Conservation (phyloP, 2,797 vertebrate species). For the Crocodylus rhombifer region DNA sequence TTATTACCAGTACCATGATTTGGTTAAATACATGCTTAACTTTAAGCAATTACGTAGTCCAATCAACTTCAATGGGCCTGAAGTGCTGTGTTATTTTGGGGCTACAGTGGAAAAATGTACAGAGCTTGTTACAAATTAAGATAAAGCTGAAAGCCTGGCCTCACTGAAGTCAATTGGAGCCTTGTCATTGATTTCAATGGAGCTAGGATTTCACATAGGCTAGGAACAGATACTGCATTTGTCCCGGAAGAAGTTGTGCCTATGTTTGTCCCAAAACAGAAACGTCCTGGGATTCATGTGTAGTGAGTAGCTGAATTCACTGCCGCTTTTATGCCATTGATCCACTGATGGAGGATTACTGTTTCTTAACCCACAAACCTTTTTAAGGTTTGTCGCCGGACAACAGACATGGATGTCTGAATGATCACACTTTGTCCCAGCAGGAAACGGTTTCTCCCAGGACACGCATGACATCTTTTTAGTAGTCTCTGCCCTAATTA, state of each 20-base stretch:
- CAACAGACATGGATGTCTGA: no score
- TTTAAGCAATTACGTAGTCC: slow-evolving; percentile 21
- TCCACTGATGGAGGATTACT: no score
- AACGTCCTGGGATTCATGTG: no score
- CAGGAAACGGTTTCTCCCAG: no score
- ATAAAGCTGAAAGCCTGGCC: not conserved
- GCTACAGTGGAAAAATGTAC: not conserved
- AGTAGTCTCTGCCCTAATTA: not conserved
- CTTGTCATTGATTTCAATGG: not conserved
- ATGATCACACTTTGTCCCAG: no score
- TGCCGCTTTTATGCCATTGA: no score
- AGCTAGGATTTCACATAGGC: not conserved
- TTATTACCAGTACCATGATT: slow-evolving; percentile 15
- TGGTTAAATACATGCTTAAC: slow-evolving; percentile 39
- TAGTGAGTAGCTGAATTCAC: no score
- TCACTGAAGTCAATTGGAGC: not conserved
- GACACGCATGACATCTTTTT: no score
- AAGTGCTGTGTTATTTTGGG: slow-evolving; percentile 11
- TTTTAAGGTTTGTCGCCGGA: not conserved
- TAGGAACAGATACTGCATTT: no score
- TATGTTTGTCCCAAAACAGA: no score
- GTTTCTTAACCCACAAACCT: not conserved
- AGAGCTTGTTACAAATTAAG: not conserved
- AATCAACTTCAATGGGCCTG: not conserved
- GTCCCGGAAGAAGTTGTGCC: no score